These are phyloP conservation scores for Pterostichus niger DNA, from an alignment of 2,888 invertebrate species.

Conservation along the genomic window DNA sequence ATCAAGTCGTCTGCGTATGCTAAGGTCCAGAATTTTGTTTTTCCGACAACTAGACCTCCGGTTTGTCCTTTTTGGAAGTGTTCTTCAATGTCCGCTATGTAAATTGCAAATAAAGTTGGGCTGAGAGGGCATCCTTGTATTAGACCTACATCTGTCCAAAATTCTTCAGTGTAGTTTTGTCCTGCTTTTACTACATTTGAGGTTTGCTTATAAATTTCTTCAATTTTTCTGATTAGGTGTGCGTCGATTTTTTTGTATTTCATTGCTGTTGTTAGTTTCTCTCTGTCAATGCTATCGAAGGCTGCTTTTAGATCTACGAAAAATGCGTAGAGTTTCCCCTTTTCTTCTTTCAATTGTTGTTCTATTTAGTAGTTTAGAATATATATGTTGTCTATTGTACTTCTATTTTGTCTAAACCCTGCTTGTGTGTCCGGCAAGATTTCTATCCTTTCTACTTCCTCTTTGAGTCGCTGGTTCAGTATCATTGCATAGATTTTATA, in stretches of 20 bases:
- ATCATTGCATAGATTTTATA: conserved; percentile 16
- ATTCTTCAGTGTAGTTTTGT: neutral
- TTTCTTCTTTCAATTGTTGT: neutral
- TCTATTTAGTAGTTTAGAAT: conserved; percentile 5
- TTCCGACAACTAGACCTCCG: neutral
- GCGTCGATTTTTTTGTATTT: neutral
- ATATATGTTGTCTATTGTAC: conserved; percentile 20
- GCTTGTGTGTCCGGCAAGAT: conserved; percentile 15
- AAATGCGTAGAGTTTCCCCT: conserved; percentile 7
- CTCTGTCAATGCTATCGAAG: neutral
- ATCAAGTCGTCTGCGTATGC: conserved; percentile 12
- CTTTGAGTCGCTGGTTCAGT: neutral
- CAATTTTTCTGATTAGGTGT: neutral
- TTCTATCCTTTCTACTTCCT: neutral
- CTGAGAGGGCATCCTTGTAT: neutral
- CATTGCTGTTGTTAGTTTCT: neutral
- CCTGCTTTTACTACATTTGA: neutral
- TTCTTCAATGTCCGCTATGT: neutral
- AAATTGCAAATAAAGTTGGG: neutral
- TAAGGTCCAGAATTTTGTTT: neutral
- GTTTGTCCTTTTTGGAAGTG: neutral
- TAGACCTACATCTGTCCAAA: neutral
- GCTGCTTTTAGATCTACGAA: conserved; percentile 9
- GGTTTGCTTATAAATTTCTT: neutral
- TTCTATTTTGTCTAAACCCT: conserved; percentile 39